Evolutionary conservation across 2,888 invertebrate species (phyloP).

Genomic region (Poecilobothrus nobilitatus): DNA sequence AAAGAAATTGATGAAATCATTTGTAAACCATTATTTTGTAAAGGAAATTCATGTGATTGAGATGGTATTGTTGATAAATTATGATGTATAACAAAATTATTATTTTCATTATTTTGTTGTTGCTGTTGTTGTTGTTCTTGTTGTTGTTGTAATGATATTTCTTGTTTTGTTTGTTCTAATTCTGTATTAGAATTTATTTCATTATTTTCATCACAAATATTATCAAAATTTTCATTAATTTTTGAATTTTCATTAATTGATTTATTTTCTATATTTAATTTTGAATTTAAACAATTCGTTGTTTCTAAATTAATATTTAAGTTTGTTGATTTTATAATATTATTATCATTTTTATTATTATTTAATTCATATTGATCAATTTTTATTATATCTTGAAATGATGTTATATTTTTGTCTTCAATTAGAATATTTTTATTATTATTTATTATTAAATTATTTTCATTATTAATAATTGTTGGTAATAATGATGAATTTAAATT

Average conservation of each 20-base stretch:
- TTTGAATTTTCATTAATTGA: no score
- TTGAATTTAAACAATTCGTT: no score
- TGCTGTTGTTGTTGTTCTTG: conserved; percentile 17
- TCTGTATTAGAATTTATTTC: not conserved
- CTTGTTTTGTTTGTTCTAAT: not conserved
- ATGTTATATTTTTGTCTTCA: not conserved
- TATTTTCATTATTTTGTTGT: conserved; percentile 18
- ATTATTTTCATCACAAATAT: no score
- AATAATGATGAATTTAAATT: no score
- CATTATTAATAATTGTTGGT: conserved; percentile 26
- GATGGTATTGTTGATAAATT: conserved; percentile 7
- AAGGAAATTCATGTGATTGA: not conserved
- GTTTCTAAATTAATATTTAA: not conserved
- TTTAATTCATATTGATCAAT: not conserved
- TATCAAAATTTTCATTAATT: no score
- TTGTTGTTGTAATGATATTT: conserved; percentile 22
- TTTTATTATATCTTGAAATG: not conserved
- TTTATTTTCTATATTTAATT: no score
- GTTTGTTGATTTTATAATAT: not conserved
- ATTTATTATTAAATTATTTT: conserved; percentile 25
- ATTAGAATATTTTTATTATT: not conserved
- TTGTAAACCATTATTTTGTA: conserved; percentile 10
- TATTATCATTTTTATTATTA: no score
- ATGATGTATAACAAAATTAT: not conserved
- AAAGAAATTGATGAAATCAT: not conserved